Conservation (phyloP, 1,140 invertebrate genomes). For the Drosophila oshimai region DNA sequence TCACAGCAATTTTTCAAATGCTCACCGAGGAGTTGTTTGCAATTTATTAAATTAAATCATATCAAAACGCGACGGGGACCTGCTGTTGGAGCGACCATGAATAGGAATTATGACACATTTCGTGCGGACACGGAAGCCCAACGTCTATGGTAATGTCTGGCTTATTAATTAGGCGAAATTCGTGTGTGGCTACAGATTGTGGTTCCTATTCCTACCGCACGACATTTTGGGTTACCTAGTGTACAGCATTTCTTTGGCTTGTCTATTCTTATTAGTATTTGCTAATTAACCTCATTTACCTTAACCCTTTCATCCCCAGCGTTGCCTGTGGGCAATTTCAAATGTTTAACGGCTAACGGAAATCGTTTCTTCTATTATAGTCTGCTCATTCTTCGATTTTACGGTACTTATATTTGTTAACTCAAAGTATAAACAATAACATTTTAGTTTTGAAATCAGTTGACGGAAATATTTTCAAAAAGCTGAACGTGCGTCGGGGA, state of each 20-base stretch:
- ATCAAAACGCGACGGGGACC: conserved; percentile 61
- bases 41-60: conserved; percentile 81
- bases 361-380: too few relatives aligned
- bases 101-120: conserved; percentile 80
- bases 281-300: conserved; percentile 21
- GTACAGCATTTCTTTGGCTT: neutral
- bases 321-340: too few relatives aligned
- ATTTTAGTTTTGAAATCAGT: too few relatives aligned
- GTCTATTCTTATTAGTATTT: neutral
- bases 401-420: too few relatives aligned
- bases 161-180: conserved; percentile 73
- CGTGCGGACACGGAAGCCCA: conserved; percentile 68
- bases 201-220: conserved; percentile 19
- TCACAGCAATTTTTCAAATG: conserved; percentile 63
- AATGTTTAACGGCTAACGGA: too few relatives aligned
- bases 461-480: too few relatives aligned
- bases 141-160: conserved; percentile 55
- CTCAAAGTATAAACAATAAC: too few relatives aligned
- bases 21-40: conserved; percentile 64
- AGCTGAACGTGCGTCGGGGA: too few relatives aligned
- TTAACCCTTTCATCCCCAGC: too few relatives aligned
- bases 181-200: conserved; percentile 67
- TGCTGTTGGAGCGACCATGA: conserved; percentile 51
- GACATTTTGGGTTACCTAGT: neutral
- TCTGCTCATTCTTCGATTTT: too few relatives aligned